Evolutionary conservation across 2,797 vertebrate species (phyloP), one percentile per base, ranked within the genome.

Genomic region (Tinamus major): DNA sequence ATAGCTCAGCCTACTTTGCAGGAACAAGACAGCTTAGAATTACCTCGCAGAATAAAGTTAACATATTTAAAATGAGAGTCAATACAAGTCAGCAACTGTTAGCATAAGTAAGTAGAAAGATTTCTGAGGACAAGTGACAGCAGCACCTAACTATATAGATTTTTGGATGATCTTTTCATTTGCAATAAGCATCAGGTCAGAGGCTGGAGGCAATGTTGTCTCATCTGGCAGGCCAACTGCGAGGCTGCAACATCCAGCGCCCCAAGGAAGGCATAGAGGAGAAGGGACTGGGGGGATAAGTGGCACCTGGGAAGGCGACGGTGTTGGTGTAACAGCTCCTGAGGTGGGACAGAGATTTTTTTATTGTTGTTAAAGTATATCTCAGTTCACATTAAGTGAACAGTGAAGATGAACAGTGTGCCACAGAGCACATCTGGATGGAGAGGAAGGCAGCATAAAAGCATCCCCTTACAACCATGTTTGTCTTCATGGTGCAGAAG

Each of bases 111-210:
- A 86, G 44, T 14, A 8, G 86, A 89, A 80, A 74, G 93, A 65
- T 61, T 84, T 78, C 87, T 75, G 67, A 55, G 72, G 64, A 74
- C 86, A 79, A 93, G 56, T 29, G 56, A 87, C 90, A 85, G 80
- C 78, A 79, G 39, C 68, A 56, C 35, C 48, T 67, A 81, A 42
- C 29, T 9, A 1, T 49, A 83, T 35, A 82, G 83, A 86, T 82
- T 56, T 44, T 42, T 12, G 3, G 63, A 63, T 78, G 81, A 88
- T 85, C 72, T 79, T 65, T 65, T 82, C 94, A 89, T 67, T 74
- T 92, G 90, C 85, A 63, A 8, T 49, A 44, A 79, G 58, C 90
- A 62, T 65, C 78, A 80, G 93, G 80, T 87, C 94, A 89, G 44
- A 87, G 90, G 91, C 84, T 94, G 89, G 78, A 87, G 72, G 80